Percentiles rank a stretch among this genome's conserved stretches.
These are phyloP conservation scores for Lycocorax pyrrhopterus DNA, from an alignment of 2,113 vertebrate species.

Conservation along the genomic window DNA sequence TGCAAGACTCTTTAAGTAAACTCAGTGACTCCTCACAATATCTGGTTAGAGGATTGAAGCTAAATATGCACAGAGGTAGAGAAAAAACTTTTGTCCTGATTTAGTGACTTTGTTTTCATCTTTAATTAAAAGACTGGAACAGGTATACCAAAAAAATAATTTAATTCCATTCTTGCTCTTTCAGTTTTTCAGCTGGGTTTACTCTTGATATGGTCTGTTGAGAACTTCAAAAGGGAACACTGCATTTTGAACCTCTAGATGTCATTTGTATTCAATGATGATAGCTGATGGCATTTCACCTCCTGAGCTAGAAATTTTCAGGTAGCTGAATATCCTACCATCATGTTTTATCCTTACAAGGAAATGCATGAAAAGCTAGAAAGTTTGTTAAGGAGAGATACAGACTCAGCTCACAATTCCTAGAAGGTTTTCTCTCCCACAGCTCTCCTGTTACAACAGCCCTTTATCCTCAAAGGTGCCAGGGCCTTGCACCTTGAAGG, in stretches of 20 bases:
- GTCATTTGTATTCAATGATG: not conserved
- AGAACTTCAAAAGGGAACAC: not conserved
- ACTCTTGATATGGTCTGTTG: not conserved
- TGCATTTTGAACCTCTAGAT: not conserved
- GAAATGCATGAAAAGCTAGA: not conserved
- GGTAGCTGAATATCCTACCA: not conserved
- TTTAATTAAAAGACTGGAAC: not conserved
- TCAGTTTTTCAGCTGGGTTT: not conserved
- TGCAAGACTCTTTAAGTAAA: not conserved
- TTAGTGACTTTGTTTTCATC: not conserved
- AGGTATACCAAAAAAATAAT: not conserved
- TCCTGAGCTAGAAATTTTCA: not conserved
- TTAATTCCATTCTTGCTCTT: not conserved
- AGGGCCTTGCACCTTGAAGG: accelerated
- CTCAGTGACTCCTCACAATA: not conserved
- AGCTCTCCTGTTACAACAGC: not conserved
- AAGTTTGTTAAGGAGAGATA: not conserved
- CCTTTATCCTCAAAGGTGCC: not conserved
- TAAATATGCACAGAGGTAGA: conserved; percentile 20
- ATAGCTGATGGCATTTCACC: not conserved
- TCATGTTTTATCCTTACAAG: not conserved
- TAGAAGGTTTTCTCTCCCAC: not conserved
- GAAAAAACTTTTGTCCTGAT: conserved; percentile 17
- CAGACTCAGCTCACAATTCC: not conserved
- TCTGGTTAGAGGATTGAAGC: not conserved